phyloP scores from a whole-genome alignment of 1,140 invertebrate genomes.

The Drosophila micromelanica region DNA sequence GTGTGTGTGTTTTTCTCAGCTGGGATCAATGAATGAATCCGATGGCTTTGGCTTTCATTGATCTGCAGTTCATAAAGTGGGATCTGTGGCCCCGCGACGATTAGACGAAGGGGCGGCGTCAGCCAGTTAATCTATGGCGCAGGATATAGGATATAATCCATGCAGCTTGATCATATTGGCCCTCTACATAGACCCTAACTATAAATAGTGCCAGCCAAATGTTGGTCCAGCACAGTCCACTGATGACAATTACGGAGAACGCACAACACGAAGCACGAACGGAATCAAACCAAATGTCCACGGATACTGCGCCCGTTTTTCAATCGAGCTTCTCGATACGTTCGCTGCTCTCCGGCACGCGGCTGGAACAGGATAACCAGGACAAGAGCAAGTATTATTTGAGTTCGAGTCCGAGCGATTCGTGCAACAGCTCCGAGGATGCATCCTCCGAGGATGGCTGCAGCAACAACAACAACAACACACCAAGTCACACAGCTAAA shows the following conservation, averaged over 20 bases:
- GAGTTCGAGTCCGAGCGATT: constrained; percentile 33
- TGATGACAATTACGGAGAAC: constrained; percentile 1
- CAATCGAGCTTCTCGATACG: constrained; percentile 68
- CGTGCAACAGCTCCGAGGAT: constrained; percentile 52
- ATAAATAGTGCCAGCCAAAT: constrained; percentile 26
- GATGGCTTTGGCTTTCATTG: constrained; percentile 68
- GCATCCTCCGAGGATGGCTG: constrained; percentile 47
- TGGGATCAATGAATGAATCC: constrained; percentile 73
- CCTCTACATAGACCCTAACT: no score
- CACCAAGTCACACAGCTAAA: constrained; percentile 88
- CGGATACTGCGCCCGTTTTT: constrained; percentile 56
- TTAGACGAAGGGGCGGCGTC: constrained; percentile 1
- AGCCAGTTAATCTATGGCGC: constrained; percentile 37
- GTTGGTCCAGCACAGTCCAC: constrained; percentile 19
- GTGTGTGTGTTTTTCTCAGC: no score
- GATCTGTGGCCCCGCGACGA: constrained; percentile 1
- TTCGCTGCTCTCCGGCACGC: constrained; percentile 35
- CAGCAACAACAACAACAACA: neutral
- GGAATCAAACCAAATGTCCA: neutral
- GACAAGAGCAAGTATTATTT: constrained; percentile 9
- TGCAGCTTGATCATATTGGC: neutral
- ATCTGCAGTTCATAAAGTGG: constrained; percentile 46
- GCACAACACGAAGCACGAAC: constrained; percentile 1
- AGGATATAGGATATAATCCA: constrained; percentile 45
- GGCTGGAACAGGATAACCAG: constrained; percentile 6